Conservation (phyloP, 2,797 vertebrate genomes). For the Vireo griseus region DNA sequence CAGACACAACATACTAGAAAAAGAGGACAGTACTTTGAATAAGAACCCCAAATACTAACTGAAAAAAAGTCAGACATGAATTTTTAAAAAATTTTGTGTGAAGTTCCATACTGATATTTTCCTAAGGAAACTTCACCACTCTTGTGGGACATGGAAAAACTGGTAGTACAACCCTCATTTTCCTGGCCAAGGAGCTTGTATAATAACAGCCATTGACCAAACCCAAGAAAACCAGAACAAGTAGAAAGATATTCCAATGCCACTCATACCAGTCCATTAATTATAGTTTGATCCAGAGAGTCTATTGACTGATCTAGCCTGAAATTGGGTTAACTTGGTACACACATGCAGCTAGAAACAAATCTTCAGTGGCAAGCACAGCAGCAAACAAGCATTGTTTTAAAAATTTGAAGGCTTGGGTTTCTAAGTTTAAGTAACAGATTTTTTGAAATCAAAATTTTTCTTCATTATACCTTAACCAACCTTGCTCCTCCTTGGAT, state of each 20-base stretch:
- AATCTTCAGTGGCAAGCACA: not conserved
- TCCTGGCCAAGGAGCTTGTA: not conserved
- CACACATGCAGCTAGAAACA: not conserved
- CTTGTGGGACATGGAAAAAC: not conserved
- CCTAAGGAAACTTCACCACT: not conserved
- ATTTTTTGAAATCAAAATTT: not conserved
- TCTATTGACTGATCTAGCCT: not conserved
- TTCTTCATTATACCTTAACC: not conserved
- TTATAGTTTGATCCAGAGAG: not conserved
- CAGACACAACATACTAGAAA: not conserved
- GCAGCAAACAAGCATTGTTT: not conserved
- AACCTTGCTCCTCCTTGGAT: not conserved
- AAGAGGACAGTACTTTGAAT: not conserved
- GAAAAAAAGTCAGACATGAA: not conserved
- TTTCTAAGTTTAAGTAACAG: not conserved
- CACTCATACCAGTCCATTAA: not conserved
- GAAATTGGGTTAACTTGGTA: not conserved
- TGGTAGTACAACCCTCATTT: not conserved
- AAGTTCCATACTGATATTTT: not conserved
- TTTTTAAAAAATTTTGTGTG: not conserved
- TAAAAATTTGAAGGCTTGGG: not conserved
- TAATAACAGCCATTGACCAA: not conserved
- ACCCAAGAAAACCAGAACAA: not conserved
- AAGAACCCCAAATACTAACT: not conserved
- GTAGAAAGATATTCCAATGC: not conserved